A percentile compares a stretch with the other conserved stretches of the same genome.
Conservation (phyloP, 2,888 invertebrate species). For the Papilio elwesi region DNA sequence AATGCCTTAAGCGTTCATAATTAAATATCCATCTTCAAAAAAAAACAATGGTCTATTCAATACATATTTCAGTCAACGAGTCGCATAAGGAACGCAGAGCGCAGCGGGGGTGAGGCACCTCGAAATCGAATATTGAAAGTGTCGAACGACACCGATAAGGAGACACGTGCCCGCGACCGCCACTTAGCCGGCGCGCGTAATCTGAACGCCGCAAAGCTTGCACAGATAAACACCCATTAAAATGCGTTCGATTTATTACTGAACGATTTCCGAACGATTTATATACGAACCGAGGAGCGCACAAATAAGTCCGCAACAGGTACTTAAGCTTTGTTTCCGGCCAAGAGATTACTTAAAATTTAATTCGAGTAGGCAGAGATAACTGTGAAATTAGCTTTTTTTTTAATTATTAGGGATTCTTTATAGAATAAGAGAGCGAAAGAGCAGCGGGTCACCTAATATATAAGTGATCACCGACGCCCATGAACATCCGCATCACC, state of each 20-base stretch:
- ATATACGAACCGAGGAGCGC: constrained; percentile 21
- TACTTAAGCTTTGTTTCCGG: constrained; percentile 30
- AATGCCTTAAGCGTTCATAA: background rate
- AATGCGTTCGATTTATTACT: constrained; percentile 83
- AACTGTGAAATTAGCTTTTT: background rate
- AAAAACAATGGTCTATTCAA: background rate
- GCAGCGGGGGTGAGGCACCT: constrained; percentile 65
- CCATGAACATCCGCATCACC: too few relatives aligned
- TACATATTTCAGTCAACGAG: constrained; percentile 31
- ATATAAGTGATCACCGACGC: too few relatives aligned
- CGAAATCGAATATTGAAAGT: constrained; percentile 83
- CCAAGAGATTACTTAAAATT: constrained; percentile 6
- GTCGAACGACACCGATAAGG: constrained; percentile 81
- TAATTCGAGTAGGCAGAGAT: background rate
- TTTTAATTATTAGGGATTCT: too few relatives aligned
- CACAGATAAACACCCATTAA: constrained; percentile 83
- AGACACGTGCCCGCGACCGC: constrained; percentile 76
- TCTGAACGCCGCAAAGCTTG: constrained; percentile 83
- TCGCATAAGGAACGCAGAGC: constrained; percentile 43
- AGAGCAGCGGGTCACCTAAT: too few relatives aligned
- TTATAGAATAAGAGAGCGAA: too few relatives aligned
- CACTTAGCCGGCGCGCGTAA: constrained; percentile 78
- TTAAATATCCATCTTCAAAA: constrained; percentile 1
- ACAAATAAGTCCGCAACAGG: constrained; percentile 26
- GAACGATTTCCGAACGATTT: constrained; percentile 77